Evolutionary conservation across 2,888 invertebrate species (phyloP).

Genomic region (Steinernema hermaphroditum): DNA sequence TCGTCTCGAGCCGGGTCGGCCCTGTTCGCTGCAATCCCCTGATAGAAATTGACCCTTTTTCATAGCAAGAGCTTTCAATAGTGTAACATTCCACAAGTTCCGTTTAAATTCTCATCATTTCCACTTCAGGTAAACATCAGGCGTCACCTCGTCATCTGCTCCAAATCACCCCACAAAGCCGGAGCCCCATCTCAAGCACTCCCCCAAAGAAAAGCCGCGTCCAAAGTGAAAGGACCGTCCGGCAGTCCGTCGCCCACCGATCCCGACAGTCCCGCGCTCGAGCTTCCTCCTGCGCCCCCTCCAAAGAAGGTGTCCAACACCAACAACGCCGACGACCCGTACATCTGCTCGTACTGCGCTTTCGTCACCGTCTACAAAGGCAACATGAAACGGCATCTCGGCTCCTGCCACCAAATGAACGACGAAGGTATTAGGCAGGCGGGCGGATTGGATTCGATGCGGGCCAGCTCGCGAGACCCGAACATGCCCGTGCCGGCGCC

Average conservation of each 20-base stretch:
- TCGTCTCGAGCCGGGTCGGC: too few species aligned
- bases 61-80: too few species aligned
- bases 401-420: slow-evolving; percentile 38
- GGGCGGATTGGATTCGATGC: neutral
- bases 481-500: slow-evolving; percentile 35
- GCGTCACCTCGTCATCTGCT: slow-evolving; percentile 40
- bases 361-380: slow-evolving; percentile 64
- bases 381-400: slow-evolving; percentile 64
- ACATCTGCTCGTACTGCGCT: slow-evolving; percentile 59
- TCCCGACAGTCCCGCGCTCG: slow-evolving; percentile 10
- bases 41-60: too few species aligned
- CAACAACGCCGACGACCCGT: slow-evolving; percentile 51
- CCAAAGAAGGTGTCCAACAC: slow-evolving; percentile 33
- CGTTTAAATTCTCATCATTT: too few species aligned
- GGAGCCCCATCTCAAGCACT: neutral
- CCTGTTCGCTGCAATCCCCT: too few species aligned
- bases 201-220: neutral
- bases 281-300: neutral
- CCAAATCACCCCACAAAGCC: slow-evolving; percentile 41
- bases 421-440: neutral
- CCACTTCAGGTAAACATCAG: slow-evolving; percentile 42
- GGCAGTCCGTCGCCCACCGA: neutral
- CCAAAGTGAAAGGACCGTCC: slow-evolving; percentile 4
- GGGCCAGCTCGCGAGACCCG: neutral
- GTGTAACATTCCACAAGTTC: too few species aligned